Base-by-base conservation (phyloP, 2,888 invertebrate species). In the Melikaiella ostensackeni region DNA sequence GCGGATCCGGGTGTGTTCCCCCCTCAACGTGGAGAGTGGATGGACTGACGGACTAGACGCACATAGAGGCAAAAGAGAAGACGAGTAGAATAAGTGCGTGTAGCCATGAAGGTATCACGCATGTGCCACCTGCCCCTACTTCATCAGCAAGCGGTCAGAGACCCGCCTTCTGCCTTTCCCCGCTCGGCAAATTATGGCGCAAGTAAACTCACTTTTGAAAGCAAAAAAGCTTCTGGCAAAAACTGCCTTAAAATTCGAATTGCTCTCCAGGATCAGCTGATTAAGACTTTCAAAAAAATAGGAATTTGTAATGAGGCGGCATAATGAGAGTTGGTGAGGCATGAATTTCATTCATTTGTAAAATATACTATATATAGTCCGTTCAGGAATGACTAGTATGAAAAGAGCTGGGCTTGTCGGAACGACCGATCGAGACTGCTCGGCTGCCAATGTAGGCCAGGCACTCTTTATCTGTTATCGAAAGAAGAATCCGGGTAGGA, bases 1-100 rank as follows among this genome's bases (percentile, higher is more conserved):
- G 81, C 80, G 81, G 84, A 85, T 85, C 84, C 85, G 84, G 84
- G 85, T 84, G 82, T 85, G 81, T 81, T 80, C 81, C 82, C 82
- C 78, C 82, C 83, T 82, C 74, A n/a, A 75, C 59, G 77, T 80
- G 79, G 70, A 80, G 82, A 78, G 77, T 75, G 74, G 77, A 78
- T 79, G 77, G 75, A 78, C 82, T 80, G 80, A 81, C 82, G 79
- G 78, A 66, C 79, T 75, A 77, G 75, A 79, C 80, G 73, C 70
- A 62, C 62, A 38, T 62, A 64, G 27, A 64, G 35, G 74, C 55
- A 50, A 75, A 75, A 77, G 79, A 75, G 78, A 78, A 80, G 80
- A 76, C 77, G 78, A 74, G 77, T 77, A 77, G 74, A n/a, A 77
- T 80, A 77, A 76, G 74, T 78, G 81, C 70, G 80, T 82, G 75